Evolutionary conservation across 1,140 invertebrate species (phyloP), one percentile per base, ranked within the genome.

Genomic region (Limonius californicus): DNA sequence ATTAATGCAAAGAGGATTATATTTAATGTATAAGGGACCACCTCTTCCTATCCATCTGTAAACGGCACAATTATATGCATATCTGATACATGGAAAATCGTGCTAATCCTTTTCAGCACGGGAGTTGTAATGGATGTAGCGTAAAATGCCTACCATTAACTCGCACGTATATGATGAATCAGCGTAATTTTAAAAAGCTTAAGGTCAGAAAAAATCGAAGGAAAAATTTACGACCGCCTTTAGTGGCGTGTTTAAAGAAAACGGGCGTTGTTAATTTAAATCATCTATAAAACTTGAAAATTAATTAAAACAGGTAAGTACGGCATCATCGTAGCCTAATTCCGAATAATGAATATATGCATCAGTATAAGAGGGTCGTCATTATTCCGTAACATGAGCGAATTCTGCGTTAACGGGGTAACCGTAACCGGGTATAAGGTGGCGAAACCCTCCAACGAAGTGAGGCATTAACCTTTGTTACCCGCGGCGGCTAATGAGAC

Each of bases 1-100:
- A 62, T 62, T 62, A 62, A 62, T 62, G 61, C 54, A 62, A 62
- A 62, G 61, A 57, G 61, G 61, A 62, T 62, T 62, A 57, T 62
- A 62, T 62, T 62, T 57, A 62, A 62, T 62, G 54, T 57, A 62
- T 62, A 61, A 43, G 54, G 45, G 16, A 62, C 55, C 61, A 62
- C 30, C 61, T 62, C 54, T 50, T 56, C 45, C 14, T 19, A 50
- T 50, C 45, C 45, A 50, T 50, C 45, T 50, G 45, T 21, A 50
- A 50, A 50, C 45, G 45, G 1, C 45, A 50, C 45, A 50, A 50
- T 50, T 21, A 50, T 18, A 50, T 50, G 45, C 45, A 50, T 39
- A 39, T 39, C 35, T 39, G 35, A 39, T 39, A 39, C 35, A 39
- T 14, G n/a, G 2, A 39, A 39, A 3, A 39, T 39, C 35, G 8